Base-by-base conservation (phyloP, 37 sponge, comb jelly and placozoan species). In the Chondrilla cf. caribensis region DNA sequence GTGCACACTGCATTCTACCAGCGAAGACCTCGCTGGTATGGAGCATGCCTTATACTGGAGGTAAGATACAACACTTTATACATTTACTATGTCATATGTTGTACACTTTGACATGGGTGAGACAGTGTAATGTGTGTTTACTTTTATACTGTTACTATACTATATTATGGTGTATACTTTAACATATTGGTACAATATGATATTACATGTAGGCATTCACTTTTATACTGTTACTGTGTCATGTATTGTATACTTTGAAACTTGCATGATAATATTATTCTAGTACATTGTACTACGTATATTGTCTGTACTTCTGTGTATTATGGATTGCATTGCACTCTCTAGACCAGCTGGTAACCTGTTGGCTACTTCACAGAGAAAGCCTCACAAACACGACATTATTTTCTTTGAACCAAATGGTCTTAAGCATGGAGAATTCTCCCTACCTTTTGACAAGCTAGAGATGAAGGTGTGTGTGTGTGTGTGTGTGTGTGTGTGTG, bases 401-500 rank as follows among this genome's bases (percentile, higher is more conserved):
- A 81, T 99, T 39, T 99, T 99, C 90, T 94, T 96, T 87, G 99
- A 99, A 76, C 85, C 86, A 8, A 99, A 99, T 82, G 97, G 97
- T 0, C 81, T 99, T 0, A 82, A 82, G 31, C 95, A 94, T 84
- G 97, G 99, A 44, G 95, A 96, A 54, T 99, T 99, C 82, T 36
- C 95, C 36, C 73, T 98, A 29, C 89, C 93, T 25, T 82, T 82
- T 40, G 51, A 35, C 42, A 33, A 19, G 15, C 57, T n/a, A 18
- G 82, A 88, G 36, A 70, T 59, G 38, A 40, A 42, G 40, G 90
- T 87, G 41, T 62, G 78, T 47, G 51, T 47, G 51, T 47, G 51
- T 47, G 51, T 47, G 51, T 47, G 51, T 47, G 51, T 47, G 51
- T 47, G 51, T 47, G 51, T 47, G 51, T 47, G 51, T 47, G 51